A percentile compares a stretch with the other conserved stretches of the same genome.
These are phyloP conservation scores for Brachionus koreanus DNA, from an alignment of 1,140 invertebrate genomes.

Conservation along the genomic window DNA sequence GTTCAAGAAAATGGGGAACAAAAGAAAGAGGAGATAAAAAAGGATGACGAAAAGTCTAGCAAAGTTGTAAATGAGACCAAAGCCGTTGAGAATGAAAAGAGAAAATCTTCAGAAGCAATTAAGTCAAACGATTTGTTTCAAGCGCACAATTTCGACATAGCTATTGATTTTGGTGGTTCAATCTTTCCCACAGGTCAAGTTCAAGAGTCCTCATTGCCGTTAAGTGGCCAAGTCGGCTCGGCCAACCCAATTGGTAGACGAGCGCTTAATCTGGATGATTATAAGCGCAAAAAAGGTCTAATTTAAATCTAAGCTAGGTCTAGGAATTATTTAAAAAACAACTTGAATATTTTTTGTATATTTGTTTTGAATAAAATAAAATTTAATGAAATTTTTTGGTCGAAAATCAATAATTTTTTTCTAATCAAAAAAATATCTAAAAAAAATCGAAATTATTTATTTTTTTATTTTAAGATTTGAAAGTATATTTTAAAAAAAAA, in stretches of 20 bases:
- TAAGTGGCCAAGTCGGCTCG: not conserved
- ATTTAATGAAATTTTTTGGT: not conserved
- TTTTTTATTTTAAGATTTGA: not conserved
- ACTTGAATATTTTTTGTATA: not conserved
- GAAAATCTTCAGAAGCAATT: not conserved
- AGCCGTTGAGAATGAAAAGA: not conserved
- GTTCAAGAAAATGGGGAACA: not conserved
- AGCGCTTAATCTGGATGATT: slow-evolving; percentile 39
- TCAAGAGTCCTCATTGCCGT: not conserved
- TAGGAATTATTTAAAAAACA: not conserved
- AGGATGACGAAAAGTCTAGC: not conserved
- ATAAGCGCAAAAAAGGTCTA: slow-evolving; percentile 40
- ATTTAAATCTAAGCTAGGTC: not conserved
- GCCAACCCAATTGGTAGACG: not conserved
- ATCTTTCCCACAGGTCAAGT: slow-evolving; percentile 7
- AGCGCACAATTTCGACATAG: slow-evolving; percentile 38
- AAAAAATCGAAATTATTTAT: too few species aligned
- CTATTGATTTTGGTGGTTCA: not conserved
- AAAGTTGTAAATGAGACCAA: not conserved
- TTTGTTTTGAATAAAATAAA: slow-evolving; percentile 5
- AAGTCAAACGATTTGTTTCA: slow-evolving; percentile 23
- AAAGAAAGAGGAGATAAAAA: not conserved
- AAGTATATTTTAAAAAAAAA: not conserved
- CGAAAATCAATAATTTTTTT: not conserved
- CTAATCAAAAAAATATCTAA: too few species aligned